A percentile compares a stretch with the other conserved stretches of the same genome.
phyloP scores from a whole-genome alignment of 2,888 invertebrate genomes.

The Phytoseiulus persimilis region DNA sequence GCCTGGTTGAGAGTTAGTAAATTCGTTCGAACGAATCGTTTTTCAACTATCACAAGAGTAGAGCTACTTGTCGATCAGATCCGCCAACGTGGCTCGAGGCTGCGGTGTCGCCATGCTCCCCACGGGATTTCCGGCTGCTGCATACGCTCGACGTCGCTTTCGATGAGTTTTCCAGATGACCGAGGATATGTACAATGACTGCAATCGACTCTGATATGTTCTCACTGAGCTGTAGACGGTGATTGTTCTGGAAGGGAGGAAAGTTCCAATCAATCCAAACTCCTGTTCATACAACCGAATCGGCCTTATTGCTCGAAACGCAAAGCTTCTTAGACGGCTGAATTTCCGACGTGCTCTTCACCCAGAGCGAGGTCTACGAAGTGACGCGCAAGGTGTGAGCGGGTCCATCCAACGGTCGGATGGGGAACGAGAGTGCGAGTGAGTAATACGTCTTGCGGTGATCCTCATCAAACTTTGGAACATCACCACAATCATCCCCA shows the following conservation, averaged over 20 bases:
- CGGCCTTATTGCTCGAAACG: no score
- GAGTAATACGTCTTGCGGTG: neutral
- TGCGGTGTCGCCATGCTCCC: neutral
- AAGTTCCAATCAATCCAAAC: neutral
- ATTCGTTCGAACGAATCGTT: no score
- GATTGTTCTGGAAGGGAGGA: neutral
- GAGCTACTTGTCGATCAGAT: neutral
- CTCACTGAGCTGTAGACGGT: neutral
- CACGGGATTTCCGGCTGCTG: neutral
- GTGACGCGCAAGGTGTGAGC: neutral
- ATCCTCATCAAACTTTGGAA: conserved; percentile 5
- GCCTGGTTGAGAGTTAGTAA: no score
- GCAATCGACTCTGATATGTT: neutral
- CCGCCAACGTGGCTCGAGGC: neutral
- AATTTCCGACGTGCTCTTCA: neutral
- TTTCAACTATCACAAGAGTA: neutral
- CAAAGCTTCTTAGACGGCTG: neutral
- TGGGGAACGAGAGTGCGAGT: neutral
- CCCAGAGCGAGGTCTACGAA: neutral
- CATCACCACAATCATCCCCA: neutral
- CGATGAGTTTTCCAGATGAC: neutral
- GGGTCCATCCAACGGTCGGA: neutral
- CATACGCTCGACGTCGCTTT: neutral
- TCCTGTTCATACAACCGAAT: no score
- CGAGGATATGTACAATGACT: neutral